A percentile compares a stretch with the other conserved stretches of the same genome.
Conservation (phyloP, 2,888 invertebrate species). For the Amiota minor region DNA sequence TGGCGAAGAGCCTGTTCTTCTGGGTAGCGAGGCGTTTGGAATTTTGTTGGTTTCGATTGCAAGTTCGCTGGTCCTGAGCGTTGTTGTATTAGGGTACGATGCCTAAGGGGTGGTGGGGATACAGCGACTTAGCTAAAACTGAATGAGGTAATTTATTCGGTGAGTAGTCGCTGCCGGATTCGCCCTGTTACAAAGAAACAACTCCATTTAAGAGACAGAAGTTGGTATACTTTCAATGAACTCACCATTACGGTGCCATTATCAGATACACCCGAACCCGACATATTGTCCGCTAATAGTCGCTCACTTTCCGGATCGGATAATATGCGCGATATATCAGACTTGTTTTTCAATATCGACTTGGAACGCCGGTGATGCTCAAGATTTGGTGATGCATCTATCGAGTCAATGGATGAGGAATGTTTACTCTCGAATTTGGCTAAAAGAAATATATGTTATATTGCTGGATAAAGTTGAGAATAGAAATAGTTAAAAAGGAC, state of each 20-base stretch:
- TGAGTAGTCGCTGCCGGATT: conserved; percentile 80
- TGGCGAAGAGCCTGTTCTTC: conserved; percentile 72
- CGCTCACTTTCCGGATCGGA: conserved; percentile 85
- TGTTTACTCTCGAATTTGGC: conserved; percentile 77
- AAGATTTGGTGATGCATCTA: conserved; percentile 79
- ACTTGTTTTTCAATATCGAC: conserved; percentile 84
- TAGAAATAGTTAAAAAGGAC: neutral
- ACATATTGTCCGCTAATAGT: conserved; percentile 80
- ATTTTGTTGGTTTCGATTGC: conserved; percentile 72
- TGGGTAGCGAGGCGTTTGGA: conserved; percentile 73
- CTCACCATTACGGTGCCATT: conserved; percentile 74
- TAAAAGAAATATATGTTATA: conserved; percentile 39
- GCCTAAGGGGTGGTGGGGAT: conserved; percentile 74
- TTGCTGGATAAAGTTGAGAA: conserved; percentile 31
- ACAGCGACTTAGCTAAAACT: conserved; percentile 73
- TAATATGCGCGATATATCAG: conserved; percentile 77
- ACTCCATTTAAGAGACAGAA: neutral
- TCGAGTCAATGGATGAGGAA: conserved; percentile 81
- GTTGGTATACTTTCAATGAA: neutral
- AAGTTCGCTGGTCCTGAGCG: conserved; percentile 72
- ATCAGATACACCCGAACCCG: conserved; percentile 76
- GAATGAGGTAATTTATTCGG: conserved; percentile 76
- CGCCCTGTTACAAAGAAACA: conserved; percentile 74
- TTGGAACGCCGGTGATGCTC: conserved; percentile 81
- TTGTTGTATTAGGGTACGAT: conserved; percentile 73